Base-by-base conservation (phyloP, 1,140 invertebrate species). In the Zaprionus ornatus region DNA sequence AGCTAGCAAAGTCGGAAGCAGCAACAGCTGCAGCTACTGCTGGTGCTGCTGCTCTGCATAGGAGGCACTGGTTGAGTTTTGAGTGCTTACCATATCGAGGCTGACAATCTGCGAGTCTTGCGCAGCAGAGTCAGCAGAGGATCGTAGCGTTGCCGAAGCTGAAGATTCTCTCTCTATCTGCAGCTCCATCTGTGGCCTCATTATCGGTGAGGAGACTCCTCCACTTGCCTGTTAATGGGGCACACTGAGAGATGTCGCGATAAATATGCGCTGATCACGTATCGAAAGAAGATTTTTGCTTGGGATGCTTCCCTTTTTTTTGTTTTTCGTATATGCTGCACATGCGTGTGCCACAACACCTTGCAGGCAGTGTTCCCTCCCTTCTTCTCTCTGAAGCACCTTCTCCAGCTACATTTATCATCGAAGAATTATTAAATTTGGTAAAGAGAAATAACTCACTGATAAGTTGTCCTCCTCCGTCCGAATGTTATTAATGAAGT, bases 231-330 rank as follows among this genome's bases (percentile, higher is more conserved):
- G 74, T 87, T 88, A 88, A 88, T 87, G 84, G 84, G 74, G 55
- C 52, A 48, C 52, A 42, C 37, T 45, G 40, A 9, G 62, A 75
- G 84, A 88, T 88, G 80, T 78, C 61, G 74, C 84, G 85, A 88
- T 88, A 88, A 88, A 90, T 88, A 90, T 90, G 81, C 84, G 81
- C 79, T 78, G 84, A 88, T 88, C 80, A 88, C 78, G 84, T 90
- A 86, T 87, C 83, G 71, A 64, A 72, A 78, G 66, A 77, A 80
- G 67, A 82, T 56, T 67, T 75, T 66, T 9, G 2, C 45, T 52
- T 70, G 25, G 23, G 10, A n/a, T 66, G 27, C 27, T 57, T 10
- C 21, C 17, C 13, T 40, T 50, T 50, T 37, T 54, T 9, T 15
- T 50, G 12, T 52, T 62, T 9, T 7, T 25, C 35, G 45, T 37